These are phyloP conservation scores for Hydrophis major DNA, from an alignment of 2,797 vertebrate genomes.

Conservation along the genomic window DNA sequence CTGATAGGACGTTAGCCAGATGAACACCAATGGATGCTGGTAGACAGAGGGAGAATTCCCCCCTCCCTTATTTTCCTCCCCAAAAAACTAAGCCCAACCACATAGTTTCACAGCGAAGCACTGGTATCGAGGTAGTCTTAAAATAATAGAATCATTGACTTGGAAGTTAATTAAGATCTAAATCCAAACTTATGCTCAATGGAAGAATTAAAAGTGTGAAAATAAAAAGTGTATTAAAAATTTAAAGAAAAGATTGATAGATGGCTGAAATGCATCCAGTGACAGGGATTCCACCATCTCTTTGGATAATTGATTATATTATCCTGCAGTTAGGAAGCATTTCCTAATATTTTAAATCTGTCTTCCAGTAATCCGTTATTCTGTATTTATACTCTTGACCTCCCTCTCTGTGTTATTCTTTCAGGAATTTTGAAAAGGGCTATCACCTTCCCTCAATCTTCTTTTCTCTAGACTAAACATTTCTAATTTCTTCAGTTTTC, in stretches of 20 bases:
- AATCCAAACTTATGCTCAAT: not conserved
- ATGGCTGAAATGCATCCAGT: not conserved
- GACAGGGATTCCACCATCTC: not conserved
- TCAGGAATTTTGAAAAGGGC: not conserved
- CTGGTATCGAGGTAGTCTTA: not conserved
- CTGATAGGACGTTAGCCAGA: too few species aligned
- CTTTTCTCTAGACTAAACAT: not conserved
- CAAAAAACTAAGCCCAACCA: too few species aligned
- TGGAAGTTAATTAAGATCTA: not conserved
- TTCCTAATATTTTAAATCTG: not conserved
- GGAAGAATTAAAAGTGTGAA: not conserved
- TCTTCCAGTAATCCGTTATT: not conserved
- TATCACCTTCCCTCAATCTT: not conserved
- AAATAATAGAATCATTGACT: not conserved
- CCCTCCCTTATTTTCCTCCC: too few species aligned
- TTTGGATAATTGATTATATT: not conserved
- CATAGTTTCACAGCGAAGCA: too few species aligned
- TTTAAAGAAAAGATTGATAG: not conserved
- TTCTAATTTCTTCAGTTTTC: not conserved
- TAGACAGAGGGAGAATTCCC: too few species aligned
- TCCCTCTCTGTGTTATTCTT: not conserved
- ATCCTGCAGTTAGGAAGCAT: not conserved
- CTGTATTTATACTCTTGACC: not conserved
- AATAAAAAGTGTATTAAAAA: not conserved
- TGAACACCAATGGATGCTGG: too few species aligned